phyloP scores from a whole-genome alignment of 2,888 invertebrate genomes.

The Pseudococcus viburni region DNA sequence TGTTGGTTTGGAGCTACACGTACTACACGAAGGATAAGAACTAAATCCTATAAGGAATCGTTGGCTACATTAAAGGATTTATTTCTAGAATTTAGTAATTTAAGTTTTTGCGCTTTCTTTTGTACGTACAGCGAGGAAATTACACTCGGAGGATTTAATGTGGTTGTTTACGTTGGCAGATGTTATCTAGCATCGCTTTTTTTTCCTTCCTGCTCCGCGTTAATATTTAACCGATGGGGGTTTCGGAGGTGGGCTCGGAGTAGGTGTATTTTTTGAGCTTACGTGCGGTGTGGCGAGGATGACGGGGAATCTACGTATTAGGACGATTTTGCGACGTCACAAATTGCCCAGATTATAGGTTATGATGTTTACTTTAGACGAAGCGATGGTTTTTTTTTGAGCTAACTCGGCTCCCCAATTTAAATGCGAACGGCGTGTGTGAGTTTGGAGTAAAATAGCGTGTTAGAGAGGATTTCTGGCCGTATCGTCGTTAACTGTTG shows the following conservation, averaged over 20 bases:
- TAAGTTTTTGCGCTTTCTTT: slow-evolving; percentile 48
- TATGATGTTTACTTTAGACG: slow-evolving; percentile 21
- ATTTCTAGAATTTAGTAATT: slow-evolving; percentile 48
- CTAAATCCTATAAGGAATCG: slow-evolving; percentile 54
- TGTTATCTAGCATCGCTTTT: background rate
- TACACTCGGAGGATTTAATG: slow-evolving; percentile 56
- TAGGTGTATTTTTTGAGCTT: slow-evolving; percentile 28
- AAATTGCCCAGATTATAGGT: slow-evolving; percentile 51
- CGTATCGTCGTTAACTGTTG: slow-evolving; percentile 31
- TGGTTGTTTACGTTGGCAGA: slow-evolving; percentile 48
- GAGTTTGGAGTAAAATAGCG: slow-evolving; percentile 40
- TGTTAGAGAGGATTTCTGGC: slow-evolving; percentile 6
- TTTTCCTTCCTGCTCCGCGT: background rate
- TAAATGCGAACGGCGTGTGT: slow-evolving; percentile 37
- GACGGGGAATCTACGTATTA: slow-evolving; percentile 36
- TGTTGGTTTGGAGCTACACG: background rate
- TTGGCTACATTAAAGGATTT: slow-evolving; percentile 48
- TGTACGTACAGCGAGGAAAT: slow-evolving; percentile 33
- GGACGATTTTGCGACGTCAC: slow-evolving; percentile 33
- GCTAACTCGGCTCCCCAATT: background rate
- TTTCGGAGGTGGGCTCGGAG: background rate
- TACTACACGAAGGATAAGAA: slow-evolving; percentile 22
- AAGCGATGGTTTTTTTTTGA: background rate
- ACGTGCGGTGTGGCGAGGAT: background rate
- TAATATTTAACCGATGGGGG: slow-evolving; percentile 50